Base-by-base conservation (phyloP, 2,797 vertebrate species). In the Neosalanx taihuensis region DNA sequence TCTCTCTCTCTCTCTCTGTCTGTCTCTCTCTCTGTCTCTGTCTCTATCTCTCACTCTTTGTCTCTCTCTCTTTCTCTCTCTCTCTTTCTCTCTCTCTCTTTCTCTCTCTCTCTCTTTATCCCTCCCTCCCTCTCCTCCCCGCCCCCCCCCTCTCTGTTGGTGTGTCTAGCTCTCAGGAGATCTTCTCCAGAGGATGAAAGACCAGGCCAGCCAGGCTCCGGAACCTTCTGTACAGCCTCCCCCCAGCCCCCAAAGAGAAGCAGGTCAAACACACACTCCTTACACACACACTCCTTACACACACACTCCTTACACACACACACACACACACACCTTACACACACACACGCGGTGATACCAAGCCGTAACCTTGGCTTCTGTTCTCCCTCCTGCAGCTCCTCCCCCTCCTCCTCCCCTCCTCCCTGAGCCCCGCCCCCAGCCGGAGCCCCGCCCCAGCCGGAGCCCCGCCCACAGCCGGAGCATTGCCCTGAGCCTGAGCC, bases 111-210 rank as follows among this genome's bases (percentile, higher is more conserved):
- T 6, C 4, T 37, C 7, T 26, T 1, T 56, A 1, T 63, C 23
- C 49, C 13, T 57, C 4, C 0, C 67, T 6, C 3, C 7, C 46
- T 4, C 12, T 13, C 49, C 17, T 18, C 49, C 13, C 7, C 5
- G 12, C 13, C 12, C 13, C 9, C 2, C 49, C 17, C 17, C 13
- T 13, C 6, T 13, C 46, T 13, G 1, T 51, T 31, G 0, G 2
- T 3, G 74, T 29, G 41, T 79, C 17, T 72, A 98, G 97, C 92
- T 98, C 51, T 95, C 97, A 71, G 96, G 97, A 72, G 94, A 94
- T 31, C 93, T 98, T 46, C 93, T 98, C 51, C 95, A 94, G 75
- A 88, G 94, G 82, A 97, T 98, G 96, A 95, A 90, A 77, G 92
- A 93, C 58, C 80, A 91, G 7, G 72, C 88, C 53, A 89, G 86